Base-by-base conservation (phyloP, 2,888 invertebrate species). In the Bhutanitis thaidina region DNA sequence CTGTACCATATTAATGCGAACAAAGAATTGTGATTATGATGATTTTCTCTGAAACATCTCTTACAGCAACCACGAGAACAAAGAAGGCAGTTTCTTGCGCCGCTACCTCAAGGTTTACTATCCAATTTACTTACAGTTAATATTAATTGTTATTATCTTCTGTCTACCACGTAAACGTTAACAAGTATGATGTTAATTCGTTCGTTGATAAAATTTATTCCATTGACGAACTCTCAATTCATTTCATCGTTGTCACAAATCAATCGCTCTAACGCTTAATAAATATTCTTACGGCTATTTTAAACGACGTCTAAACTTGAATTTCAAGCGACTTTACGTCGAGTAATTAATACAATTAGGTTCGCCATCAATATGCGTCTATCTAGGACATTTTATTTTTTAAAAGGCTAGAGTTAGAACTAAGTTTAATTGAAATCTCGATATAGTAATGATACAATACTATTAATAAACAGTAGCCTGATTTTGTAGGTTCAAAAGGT, bases 271-370 rank as follows among this genome's bases (percentile, higher is more conserved):
- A 35, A 35, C 51, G 35, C 40, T 35, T 39, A 36, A 51, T 50
- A 44, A 50, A 44, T 45, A 51, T 51, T 45, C 51, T 14, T 29
- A 16, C 35, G 40, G 14, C 39, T 35, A 50, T 45, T 51, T 51
- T 40, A 35, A 44, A 45, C 36, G 51, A 39, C 51, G 45, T 12
- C 51, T 40, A 51, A 51, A 51, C 51, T 51, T 45, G 51, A 51
- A 51, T 51, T 40, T 25, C 14, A 52, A 52, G 44, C 46, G 52
- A 45, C 45, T 44, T 44, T 41, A 39, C 38, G 39, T 36, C 46
- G 37, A 41, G 52, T 52, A 52, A 52, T 52, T 52, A 52, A 52
- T 47, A 52, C 52, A 38, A 45, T 35, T 45, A 51, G 40, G n/a
- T 30, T 35, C 7, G 1, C 50, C 50, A 51, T 40, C 27, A 27